These are phyloP conservation scores for Leucoma salicis DNA, from an alignment of 2,888 invertebrate species.

Conservation along the genomic window DNA sequence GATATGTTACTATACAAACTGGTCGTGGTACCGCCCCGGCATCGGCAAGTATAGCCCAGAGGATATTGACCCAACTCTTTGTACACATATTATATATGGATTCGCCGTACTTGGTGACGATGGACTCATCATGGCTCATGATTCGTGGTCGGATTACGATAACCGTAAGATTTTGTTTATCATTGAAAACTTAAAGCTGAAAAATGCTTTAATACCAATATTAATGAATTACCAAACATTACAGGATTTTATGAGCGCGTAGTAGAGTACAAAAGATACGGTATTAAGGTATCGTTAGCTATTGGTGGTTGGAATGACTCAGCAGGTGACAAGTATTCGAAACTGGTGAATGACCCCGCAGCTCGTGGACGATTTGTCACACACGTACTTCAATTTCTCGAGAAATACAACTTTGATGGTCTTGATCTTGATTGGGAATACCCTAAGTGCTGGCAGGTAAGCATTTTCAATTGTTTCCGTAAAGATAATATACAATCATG, in stretches of 20 bases:
- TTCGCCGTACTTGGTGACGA: slow-evolving; percentile 95
- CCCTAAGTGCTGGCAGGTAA: slow-evolving; percentile 92
- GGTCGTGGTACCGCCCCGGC: slow-evolving; percentile 95
- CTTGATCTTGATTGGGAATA: slow-evolving; percentile 98
- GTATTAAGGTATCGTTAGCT: slow-evolving; percentile 92
- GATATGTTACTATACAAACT: slow-evolving; percentile 96
- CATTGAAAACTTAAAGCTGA: background rate
- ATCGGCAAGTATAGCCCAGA: slow-evolving; percentile 92
- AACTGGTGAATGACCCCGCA: slow-evolving; percentile 88
- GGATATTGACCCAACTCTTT: slow-evolving; percentile 92
- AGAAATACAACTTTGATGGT: slow-evolving; percentile 94
- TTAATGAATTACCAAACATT: slow-evolving; percentile 15
- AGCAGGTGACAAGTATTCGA: slow-evolving; percentile 93
- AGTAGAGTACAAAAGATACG: slow-evolving; percentile 88
- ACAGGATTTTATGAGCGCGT: slow-evolving; percentile 92
- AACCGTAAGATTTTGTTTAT: slow-evolving; percentile 83
- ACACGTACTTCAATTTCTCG: slow-evolving; percentile 88
- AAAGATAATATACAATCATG: too few species aligned
- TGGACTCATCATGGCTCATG: slow-evolving; percentile 90
- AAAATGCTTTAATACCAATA: background rate
- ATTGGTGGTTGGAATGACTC: slow-evolving; percentile 99
- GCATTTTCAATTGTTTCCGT: background rate
- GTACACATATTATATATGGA: slow-evolving; percentile 96
- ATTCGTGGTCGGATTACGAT: slow-evolving; percentile 95
- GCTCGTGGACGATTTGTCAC: slow-evolving; percentile 88